Base-by-base conservation (phyloP, 1,140 invertebrate genomes). In the Rhopalosiphum padi region DNA sequence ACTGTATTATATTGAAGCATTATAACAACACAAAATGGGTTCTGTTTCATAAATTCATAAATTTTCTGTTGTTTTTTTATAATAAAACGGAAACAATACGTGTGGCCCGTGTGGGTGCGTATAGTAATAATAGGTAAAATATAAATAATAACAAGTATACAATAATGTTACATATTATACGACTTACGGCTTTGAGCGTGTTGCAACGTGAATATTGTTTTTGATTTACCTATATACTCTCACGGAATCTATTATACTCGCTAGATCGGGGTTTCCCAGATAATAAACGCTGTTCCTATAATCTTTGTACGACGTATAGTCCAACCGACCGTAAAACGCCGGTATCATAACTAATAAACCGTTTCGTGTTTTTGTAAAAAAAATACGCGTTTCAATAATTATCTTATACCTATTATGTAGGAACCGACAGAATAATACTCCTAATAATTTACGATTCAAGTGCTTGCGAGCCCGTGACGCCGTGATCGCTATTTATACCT, bases 391-490 rank as follows among this genome's bases (percentile, higher is more conserved):
- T 68, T 68, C 4, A 77, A 77, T 77, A 77, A 77, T 77, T n/a
- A 77, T 77, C n/a, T 18, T 77, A 18, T 51, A 51, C 15, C 23
- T 77, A 68, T 68, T 68, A 77, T n/a, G 60, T n/a, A 77, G 30
- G 15, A 77, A n/a, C 60, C n/a, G n/a, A n/a, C 60, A 77, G 15
- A 35, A 77, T 77, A 77, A 77, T n/a, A 77, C n/a, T 77, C 60
- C 60, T n/a, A 77, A 77, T 77, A 77, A 77, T 77, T n/a, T 77
- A 77, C n/a, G 60, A 77, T 18, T 77, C 60, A 77, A 77, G 60
- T n/a, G 60, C 15, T 51, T 77, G n/a, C 60, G n/a, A 35, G n/a
- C 60, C 60, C 60, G 30, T 77, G n/a, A 77, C 60, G 60, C 60
- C 15, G 18, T n/a, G n/a, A n/a, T 77, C 18, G 60, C 60, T 77